Evolutionary conservation across 2,888 invertebrate genomes (phyloP).

Genomic region (Oxystoma pomonae): DNA sequence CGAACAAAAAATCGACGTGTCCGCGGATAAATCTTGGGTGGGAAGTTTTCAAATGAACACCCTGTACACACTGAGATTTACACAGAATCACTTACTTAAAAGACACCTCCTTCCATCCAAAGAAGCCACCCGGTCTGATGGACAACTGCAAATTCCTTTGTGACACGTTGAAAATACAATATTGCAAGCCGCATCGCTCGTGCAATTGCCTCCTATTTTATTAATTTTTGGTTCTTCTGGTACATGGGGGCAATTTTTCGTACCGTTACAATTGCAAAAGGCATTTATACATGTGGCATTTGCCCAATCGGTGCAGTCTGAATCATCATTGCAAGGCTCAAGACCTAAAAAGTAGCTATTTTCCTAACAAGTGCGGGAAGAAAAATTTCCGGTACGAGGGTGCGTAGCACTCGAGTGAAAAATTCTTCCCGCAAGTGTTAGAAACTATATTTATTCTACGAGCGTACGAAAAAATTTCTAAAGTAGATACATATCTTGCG

Average conservation of each 20-base stretch:
- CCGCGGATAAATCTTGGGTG: no score
- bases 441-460: no score
- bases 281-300: conserved; percentile 25
- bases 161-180: conserved; percentile 33
- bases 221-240: conserved; percentile 21
- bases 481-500: no score
- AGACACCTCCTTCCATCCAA: conserved; percentile 34
- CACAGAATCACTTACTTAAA: conserved; percentile 32
- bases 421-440: no score
- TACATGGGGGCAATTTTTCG: conserved; percentile 22
- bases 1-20: no score
- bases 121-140: conserved; percentile 27
- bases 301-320: conserved; percentile 26
- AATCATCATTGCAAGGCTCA: conserved; percentile 25
- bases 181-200: conserved; percentile 30
- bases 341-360: conserved; percentile 7
- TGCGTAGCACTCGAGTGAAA: no score
- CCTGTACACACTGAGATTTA: no score
- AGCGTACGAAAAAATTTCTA: no score
- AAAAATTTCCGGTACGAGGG: no score
- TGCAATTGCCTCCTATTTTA: conserved; percentile 36
- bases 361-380: no score
- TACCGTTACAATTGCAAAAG: conserved; percentile 30
- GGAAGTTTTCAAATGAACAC: no score
- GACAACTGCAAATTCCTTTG: conserved; percentile 31